Base-by-base conservation (phyloP, 2,113 vertebrate species). In the Microtus montanus region DNA sequence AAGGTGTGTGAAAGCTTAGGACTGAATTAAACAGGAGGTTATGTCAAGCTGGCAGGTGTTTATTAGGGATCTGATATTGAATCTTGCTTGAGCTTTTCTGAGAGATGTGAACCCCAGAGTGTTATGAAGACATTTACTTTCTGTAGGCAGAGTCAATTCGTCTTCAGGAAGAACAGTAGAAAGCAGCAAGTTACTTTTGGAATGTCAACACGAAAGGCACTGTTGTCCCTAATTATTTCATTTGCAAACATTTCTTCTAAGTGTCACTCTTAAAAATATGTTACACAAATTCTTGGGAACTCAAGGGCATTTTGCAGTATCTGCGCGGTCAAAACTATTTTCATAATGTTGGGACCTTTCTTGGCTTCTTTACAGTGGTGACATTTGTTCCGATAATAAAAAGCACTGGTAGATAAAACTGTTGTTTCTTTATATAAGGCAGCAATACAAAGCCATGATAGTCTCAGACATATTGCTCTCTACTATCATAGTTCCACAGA, bases 331-430 rank as follows among this genome's bases (percentile, higher is more conserved):
- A 91, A 96, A 93, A 26, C 15, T 84, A 35, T 91, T 87, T 86
- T 96, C 74, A 89, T 70, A 89, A 70, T 68, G 12, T 58, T 30
- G 74, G 80, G 33, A n/a, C 24, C 17, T 22, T 87, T 49, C 74
- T 74, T 95, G 35, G 38, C 28, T 79, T 95, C 91, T 94, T 94
- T 35, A 84, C 8, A 54, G 14, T 63, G 35, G 49, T 92, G 68
- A 80, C 26, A 94, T 94, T 87, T 83, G 28, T 47, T 49, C 5
- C 49, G 17, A 78, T 38, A 52, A 54, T 68, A 86, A 80, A 95
- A 89, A 87, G 4, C 78, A 89, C 58, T 22, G 70, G 14, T 79
- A 26, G 13, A 38, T 92, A 88, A 88, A 92, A 79, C 9, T 28
- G 0, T 26, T 44, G 3, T 2, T 86, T 88, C 9, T 71, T 89